phyloP scores from a whole-genome alignment of 2,888 invertebrate genomes.

The Caenorhabditis afra region DNA sequence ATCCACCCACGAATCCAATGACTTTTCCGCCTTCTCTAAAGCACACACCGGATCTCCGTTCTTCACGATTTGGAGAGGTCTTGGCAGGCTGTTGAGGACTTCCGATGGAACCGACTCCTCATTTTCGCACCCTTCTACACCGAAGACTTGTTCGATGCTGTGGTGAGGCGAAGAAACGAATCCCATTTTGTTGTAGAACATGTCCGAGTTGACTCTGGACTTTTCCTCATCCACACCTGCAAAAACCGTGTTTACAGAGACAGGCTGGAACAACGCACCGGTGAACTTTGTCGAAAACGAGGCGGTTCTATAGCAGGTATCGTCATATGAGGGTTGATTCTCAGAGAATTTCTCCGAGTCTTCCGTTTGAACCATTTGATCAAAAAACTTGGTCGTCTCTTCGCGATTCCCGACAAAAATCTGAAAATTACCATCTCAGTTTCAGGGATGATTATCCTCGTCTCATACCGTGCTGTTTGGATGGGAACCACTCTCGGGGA shows the following conservation, averaged over 20 bases:
- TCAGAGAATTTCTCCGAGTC: constrained; percentile 7
- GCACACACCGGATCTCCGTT: neutral
- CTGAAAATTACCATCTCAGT: constrained; percentile 7
- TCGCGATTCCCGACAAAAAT: constrained; percentile 26
- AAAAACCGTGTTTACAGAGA: neutral
- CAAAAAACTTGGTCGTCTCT: constrained; percentile 10
- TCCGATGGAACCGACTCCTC: too few species aligned
- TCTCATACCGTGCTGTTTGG: too few species aligned
- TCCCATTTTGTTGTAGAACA: constrained; percentile 1
- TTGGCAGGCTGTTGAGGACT: too few species aligned
- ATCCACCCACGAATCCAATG: constrained; percentile 19
- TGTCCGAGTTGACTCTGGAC: neutral
- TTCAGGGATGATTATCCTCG: too few species aligned
- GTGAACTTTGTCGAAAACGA: neutral
- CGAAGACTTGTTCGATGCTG: neutral
- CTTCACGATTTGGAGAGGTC: too few species aligned
- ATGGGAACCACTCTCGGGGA: too few species aligned
- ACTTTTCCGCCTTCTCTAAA: neutral
- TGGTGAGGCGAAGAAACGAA: neutral
- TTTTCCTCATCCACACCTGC: neutral
- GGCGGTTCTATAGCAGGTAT: neutral
- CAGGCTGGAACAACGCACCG: too few species aligned
- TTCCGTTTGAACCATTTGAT: constrained; percentile 42
- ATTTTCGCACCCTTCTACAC: neutral
- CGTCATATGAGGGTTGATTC: neutral